A percentile compares a stretch with the other conserved stretches of the same genome.
phyloP scores from a whole-genome alignment of 92 coral and sea anemone genomes.

The Galaxea fascicularis region DNA sequence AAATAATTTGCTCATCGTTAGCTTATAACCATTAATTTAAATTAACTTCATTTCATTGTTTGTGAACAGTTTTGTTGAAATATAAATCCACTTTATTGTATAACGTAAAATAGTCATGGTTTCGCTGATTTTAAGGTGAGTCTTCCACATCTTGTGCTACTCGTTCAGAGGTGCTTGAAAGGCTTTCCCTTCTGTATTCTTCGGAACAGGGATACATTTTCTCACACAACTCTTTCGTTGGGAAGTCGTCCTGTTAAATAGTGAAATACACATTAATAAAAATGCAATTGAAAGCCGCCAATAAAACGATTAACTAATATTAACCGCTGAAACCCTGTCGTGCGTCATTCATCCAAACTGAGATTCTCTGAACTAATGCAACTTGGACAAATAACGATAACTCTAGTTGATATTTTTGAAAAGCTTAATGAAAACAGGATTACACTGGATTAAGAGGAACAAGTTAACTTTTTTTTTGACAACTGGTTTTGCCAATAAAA shows the following conservation, averaged over 20 bases:
- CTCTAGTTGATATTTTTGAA: too few relatives aligned
- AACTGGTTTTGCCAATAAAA: too few relatives aligned
- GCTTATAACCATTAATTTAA: too few relatives aligned
- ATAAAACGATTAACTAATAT: too few relatives aligned
- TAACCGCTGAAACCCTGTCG: too few relatives aligned
- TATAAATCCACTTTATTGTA: background rate
- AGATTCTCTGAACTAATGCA: background rate
- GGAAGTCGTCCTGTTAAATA: background rate
- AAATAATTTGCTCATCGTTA: background rate
- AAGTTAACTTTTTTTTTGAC: too few relatives aligned
- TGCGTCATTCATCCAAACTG: too few relatives aligned
- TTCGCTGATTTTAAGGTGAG: background rate
- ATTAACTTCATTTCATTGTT: too few relatives aligned
- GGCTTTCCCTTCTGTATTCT: slow-evolving; percentile 20
- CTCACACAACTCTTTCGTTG: background rate
- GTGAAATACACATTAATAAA: background rate
- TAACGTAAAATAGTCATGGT: background rate
- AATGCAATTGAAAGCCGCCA: too few relatives aligned
- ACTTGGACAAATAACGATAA: too few relatives aligned
- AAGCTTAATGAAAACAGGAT: too few relatives aligned
- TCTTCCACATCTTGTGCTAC: background rate
- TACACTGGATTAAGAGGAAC: too few relatives aligned
- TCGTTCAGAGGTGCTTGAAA: background rate
- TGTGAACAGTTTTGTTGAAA: background rate
- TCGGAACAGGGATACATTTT: background rate